Conservation (phyloP, 2,797 vertebrate species). For the Aldrovandia affinis region DNA sequence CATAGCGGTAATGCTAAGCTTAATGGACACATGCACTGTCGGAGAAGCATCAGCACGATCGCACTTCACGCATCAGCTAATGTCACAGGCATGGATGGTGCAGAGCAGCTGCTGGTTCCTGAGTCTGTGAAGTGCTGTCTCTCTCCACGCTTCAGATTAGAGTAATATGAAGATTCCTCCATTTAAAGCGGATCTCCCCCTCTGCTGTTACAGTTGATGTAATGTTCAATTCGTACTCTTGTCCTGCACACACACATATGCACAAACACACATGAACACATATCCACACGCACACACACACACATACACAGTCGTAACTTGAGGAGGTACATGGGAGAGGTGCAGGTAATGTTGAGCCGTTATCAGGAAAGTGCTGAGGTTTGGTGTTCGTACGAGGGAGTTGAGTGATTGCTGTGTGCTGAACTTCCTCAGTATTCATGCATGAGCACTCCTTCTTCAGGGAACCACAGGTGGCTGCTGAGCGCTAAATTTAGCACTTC, state of each 20-base stretch:
- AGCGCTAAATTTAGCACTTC: background rate
- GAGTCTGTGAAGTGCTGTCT: background rate
- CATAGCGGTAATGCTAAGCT: background rate
- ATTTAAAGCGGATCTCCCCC: background rate
- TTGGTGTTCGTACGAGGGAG: background rate
- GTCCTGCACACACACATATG: too few relatives aligned
- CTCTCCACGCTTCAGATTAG: background rate
- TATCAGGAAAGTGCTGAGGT: too few relatives aligned
- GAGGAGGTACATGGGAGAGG: too few relatives aligned
- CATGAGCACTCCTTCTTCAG: background rate
- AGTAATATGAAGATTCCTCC: background rate
- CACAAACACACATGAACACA: too few relatives aligned
- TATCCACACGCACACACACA: too few relatives aligned
- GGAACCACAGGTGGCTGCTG: background rate
- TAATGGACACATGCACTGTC: conserved; percentile 5
- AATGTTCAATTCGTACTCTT: background rate
- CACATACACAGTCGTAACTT: too few relatives aligned
- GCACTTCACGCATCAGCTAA: background rate
- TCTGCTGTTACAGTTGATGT: background rate
- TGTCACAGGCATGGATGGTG: background rate
- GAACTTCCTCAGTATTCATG: conserved; percentile 2
- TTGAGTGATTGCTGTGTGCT: background rate
- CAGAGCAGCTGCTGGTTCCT: background rate
- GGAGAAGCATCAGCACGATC: background rate
- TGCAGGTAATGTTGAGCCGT: too few relatives aligned